phyloP scores from a whole-genome alignment of 2,888 invertebrate genomes.

The Cephus sareptanus region DNA sequence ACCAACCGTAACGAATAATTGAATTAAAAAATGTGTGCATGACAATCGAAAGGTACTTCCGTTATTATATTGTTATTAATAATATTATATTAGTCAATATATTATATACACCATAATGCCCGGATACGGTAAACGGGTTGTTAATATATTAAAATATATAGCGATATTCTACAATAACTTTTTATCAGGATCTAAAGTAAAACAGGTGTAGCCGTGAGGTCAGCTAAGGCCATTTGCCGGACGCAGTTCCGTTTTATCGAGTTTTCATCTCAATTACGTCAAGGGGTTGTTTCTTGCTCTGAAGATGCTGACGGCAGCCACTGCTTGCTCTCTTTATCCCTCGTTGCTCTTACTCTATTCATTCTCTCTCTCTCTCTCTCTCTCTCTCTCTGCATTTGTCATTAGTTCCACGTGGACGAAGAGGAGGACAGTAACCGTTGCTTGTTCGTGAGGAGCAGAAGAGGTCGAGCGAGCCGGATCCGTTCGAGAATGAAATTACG shows the following conservation, averaged over 20 bases:
- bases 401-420: constrained; percentile 56
- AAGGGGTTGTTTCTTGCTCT: not conserved
- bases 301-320: not conserved
- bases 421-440: constrained; percentile 24
- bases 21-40: not conserved
- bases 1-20: not conserved
- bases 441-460: constrained; percentile 18
- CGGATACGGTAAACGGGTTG: not conserved
- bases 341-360: constrained; percentile 17
- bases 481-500: constrained; percentile 45
- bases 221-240: constrained; percentile 35
- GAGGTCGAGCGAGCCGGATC: constrained; percentile 9
- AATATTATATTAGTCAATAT: not conserved
- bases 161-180: not conserved
- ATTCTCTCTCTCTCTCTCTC: not conserved
- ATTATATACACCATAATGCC: not conserved
- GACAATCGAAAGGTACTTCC: not conserved
- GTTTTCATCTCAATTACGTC: constrained; percentile 16
- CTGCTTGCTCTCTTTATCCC: not conserved
- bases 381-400: constrained; percentile 27
- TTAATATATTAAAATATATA: not conserved
- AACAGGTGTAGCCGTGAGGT: constrained; percentile 22
- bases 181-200: not conserved
- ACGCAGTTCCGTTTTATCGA: constrained; percentile 39
- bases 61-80: not conserved